Conservation (phyloP, 2,113 vertebrate genomes). For the Macroglossus sobrinus region DNA sequence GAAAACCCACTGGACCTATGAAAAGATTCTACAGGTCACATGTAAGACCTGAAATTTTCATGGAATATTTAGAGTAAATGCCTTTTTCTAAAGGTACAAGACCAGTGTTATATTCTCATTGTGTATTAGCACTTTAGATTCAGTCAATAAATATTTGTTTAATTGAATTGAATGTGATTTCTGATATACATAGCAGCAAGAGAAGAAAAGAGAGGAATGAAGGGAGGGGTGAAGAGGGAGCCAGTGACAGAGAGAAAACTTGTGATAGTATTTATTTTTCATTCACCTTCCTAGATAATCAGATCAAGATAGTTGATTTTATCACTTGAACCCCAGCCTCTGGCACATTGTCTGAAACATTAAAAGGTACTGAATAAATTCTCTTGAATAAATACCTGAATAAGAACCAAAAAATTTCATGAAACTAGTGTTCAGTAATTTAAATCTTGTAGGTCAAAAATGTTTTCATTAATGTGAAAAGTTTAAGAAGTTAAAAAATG, state of each 20-base stretch:
- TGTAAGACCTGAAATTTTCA: not conserved
- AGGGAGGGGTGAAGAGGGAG: not conserved
- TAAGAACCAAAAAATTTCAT: not conserved
- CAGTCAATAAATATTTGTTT: conserved; percentile 19
- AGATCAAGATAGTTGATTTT: not conserved
- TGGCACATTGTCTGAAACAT: not conserved
- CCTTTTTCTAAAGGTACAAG: not conserved
- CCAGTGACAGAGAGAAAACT: not conserved
- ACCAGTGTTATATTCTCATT: not conserved
- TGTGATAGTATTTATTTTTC: not conserved
- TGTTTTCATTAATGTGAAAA: not conserved
- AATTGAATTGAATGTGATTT: conserved; percentile 22
- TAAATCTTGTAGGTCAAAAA: not conserved
- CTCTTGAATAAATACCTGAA: not conserved
- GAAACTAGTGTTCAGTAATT: not conserved
- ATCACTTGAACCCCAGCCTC: not conserved
- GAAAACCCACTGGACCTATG: not conserved
- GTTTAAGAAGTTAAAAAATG: not conserved
- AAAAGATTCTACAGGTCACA: not conserved
- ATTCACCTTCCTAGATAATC: not conserved
- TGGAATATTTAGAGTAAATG: conserved; percentile 44
- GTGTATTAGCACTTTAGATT: not conserved
- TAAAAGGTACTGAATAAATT: not conserved
- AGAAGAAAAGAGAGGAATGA: not conserved
- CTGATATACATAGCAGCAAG: not conserved